Conservation (phyloP, 2,113 vertebrate genomes). For the Indicator indicator region DNA sequence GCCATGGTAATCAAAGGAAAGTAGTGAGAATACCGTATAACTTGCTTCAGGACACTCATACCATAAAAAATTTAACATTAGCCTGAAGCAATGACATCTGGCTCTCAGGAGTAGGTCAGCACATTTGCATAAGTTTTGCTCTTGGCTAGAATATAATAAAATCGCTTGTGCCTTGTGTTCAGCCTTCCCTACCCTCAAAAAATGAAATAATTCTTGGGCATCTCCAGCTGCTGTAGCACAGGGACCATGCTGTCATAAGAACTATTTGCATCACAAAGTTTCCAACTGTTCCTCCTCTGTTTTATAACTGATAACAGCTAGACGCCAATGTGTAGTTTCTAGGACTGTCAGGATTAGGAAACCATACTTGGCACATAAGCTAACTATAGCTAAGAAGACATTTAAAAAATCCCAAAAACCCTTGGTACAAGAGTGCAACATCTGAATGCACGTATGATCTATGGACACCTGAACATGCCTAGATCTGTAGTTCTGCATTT, state of each 20-base stretch:
- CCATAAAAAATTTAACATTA: constrained; percentile 62
- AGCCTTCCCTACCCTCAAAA: constrained; percentile 1
- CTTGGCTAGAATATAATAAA: constrained; percentile 55
- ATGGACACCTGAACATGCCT: background rate
- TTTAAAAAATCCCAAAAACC: background rate
- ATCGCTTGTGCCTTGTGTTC: constrained; percentile 24
- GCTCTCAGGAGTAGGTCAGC: constrained; percentile 61
- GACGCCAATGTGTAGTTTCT: background rate
- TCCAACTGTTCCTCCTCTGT: constrained; percentile 20
- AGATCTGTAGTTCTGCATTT: background rate
- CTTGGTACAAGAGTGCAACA: background rate
- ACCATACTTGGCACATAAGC: background rate
- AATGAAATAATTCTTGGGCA: constrained; percentile 28
- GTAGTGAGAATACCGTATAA: background rate
- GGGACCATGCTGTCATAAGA: background rate
- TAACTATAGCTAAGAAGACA: background rate
- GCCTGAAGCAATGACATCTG: constrained; percentile 63
- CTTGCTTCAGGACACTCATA: constrained; percentile 49
- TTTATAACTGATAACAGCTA: constrained; percentile 2
- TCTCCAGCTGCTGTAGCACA: constrained; percentile 21
- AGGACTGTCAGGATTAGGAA: background rate
- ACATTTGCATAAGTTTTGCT: constrained; percentile 62
- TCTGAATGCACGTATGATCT: background rate
- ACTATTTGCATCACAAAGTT: background rate
- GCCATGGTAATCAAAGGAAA: constrained; percentile 35